These are phyloP conservation scores for Carlito syrichta DNA, from an alignment of 2,113 vertebrate species.

Conservation along the genomic window DNA sequence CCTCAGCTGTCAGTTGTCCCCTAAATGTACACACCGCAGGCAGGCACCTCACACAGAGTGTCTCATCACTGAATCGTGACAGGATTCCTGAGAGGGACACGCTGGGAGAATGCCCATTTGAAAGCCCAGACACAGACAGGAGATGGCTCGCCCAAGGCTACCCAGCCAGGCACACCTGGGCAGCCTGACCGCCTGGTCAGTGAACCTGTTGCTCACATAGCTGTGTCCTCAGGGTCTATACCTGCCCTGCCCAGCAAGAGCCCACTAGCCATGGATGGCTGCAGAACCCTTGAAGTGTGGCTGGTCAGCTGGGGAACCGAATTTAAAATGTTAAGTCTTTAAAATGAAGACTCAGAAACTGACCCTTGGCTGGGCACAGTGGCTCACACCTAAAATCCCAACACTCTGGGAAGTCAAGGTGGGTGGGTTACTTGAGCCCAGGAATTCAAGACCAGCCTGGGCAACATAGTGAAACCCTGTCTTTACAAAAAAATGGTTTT, in stretches of 20 bases:
- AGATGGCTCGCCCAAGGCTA: neutral
- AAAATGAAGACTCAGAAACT: neutral
- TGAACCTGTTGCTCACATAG: neutral
- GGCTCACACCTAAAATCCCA: neutral
- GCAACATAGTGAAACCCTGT: neutral
- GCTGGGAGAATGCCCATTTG: neutral
- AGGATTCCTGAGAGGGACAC: neutral
- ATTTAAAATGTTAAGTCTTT: neutral
- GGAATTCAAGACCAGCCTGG: neutral
- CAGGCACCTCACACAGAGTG: rapidly evolving
- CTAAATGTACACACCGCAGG: neutral
- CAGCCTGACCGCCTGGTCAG: neutral
- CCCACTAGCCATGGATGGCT: neutral
- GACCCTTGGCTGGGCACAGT: neutral
- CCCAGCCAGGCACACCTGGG: neutral
- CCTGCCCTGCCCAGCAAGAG: neutral
- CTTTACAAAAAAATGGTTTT: no score
- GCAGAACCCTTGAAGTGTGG: neutral
- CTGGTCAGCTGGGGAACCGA: no score
- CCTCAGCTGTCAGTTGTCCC: neutral
- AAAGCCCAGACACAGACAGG: neutral
- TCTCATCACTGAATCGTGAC: neutral
- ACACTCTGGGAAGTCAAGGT: neutral
- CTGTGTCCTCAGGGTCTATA: neutral
- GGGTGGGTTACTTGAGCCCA: neutral